Conservation (phyloP, 2,797 vertebrate genomes). For the Myotis vivesi region DNA sequence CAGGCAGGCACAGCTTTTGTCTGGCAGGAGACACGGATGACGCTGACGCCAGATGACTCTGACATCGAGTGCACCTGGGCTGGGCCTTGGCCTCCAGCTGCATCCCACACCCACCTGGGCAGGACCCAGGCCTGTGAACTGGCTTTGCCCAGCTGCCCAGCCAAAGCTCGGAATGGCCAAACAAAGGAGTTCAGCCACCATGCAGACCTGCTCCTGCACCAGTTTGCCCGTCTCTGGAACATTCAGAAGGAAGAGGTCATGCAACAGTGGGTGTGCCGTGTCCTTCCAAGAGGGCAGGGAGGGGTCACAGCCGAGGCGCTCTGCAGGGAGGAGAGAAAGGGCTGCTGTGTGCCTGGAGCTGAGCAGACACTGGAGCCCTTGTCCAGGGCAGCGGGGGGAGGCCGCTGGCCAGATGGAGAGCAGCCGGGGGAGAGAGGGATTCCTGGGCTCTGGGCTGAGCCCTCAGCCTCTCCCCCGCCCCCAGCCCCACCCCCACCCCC, state of each 20-base stretch:
- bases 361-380: slow-evolving; percentile 83
- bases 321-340: slow-evolving; percentile 42
- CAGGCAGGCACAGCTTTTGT: neutral
- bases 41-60: neutral
- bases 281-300: neutral
- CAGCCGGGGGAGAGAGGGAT: neutral
- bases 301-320: slow-evolving; percentile 54
- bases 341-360: slow-evolving; percentile 77
- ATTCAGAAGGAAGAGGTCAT: neutral
- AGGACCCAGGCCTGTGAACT: neutral
- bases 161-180: neutral
- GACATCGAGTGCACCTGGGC: slow-evolving; percentile 42
- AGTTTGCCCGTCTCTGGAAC: neutral
- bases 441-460: neutral
- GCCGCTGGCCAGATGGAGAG: slow-evolving; percentile 66
- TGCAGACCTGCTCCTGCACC: neutral
- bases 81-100: slow-evolving; percentile 11
- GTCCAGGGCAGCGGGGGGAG: slow-evolving; percentile 70
- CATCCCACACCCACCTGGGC: slow-evolving; percentile 18
- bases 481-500: neutral
- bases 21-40: neutral
- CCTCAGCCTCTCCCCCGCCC: slow-evolving; percentile 9
- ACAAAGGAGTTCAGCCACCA: neutral
- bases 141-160: neutral
- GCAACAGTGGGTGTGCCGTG: neutral